Evolutionary conservation across 2,888 invertebrate species (phyloP).

Genomic region (Tricholauxania praeusta): DNA sequence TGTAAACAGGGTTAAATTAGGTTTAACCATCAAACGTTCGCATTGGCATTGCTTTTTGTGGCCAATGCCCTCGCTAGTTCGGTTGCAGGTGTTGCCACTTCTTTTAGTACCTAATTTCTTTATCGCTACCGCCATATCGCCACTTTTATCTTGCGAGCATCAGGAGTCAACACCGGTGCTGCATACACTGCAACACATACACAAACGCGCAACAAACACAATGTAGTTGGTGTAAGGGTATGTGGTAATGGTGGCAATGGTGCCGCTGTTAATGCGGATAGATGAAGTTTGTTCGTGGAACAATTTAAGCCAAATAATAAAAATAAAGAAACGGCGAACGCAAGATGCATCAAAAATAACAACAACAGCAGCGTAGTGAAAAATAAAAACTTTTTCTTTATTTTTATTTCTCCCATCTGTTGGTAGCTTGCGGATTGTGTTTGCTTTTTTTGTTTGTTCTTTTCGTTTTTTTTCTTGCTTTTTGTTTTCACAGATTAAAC

Average conservation of each 20-base stretch:
- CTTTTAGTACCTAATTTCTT: slow-evolving; percentile 12
- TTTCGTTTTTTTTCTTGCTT: not conserved
- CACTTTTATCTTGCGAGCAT: not conserved
- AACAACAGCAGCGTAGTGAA: not conserved
- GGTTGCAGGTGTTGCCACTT: slow-evolving; percentile 10
- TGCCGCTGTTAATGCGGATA: slow-evolving; percentile 17
- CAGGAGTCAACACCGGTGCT: not conserved
- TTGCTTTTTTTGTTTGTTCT: too few species aligned
- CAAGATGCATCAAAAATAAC: not conserved
- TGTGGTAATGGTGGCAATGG: not conserved
- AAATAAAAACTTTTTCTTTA: slow-evolving; percentile 21
- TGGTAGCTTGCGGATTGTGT: too few species aligned
- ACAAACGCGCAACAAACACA: too few species aligned
- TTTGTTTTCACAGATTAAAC: slow-evolving; percentile 6
- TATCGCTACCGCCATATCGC: not conserved
- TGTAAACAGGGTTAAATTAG: too few species aligned
- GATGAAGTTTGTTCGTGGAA: slow-evolving; percentile 12
- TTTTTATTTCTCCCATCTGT: not conserved
- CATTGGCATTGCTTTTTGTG: not conserved
- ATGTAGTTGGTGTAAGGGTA: not conserved
- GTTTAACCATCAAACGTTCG: too few species aligned
- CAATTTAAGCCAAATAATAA: slow-evolving; percentile 8
- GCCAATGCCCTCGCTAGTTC: not conserved
- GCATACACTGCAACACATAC: not conserved
- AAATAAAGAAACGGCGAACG: too few species aligned